Base-by-base conservation (phyloP, 37 sponge, comb jelly and placozoan species). In the Mnemiopsis leidyi region DNA sequence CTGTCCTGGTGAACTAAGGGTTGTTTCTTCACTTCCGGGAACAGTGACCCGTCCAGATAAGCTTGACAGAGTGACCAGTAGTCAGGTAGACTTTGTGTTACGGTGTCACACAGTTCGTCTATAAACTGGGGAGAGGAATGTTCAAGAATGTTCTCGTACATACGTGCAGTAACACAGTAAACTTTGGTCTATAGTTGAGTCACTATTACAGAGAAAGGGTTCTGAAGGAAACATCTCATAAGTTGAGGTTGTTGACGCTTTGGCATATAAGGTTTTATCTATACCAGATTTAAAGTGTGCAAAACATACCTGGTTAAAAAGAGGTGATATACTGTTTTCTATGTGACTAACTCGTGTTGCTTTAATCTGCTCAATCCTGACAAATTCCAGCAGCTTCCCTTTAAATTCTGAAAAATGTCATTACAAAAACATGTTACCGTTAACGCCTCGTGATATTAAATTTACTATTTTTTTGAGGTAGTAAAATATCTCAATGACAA, bases 31-130 rank as follows among this genome's bases (percentile, higher is more conserved):
- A 36, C 37, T 21, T 79, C 82, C 37, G 82, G 82, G 31, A 79
- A 79, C 37, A 79, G 36, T 7, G 82, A 79, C 3, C 82, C 82
- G 38, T 79, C 82, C 35, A 79, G 82, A 36, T 79, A 79, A 29
- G 38, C 21, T 29, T 79, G 82, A 33, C 82, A 79, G 5, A 79
- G 82, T 31, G 82, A 23, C 82, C 82, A 79, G 82, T 79, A 79
- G 38, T 79, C 82, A 28, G 82, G 38, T 16, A 79, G 82, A 79
- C 82, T 79, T 35, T 36, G 38, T 28, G 82, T 79, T 79, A 79
- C 82, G 0, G 37, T 79, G 36, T 79, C 82, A 79, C 82, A 79
- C 82, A 79, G 82, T 36, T 79, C 82, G 36, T 79, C 82, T 29
- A 79, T 35, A 1, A 79, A 16, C 82, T 79, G 82, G 30, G 7